phyloP scores from a whole-genome alignment of 2,888 invertebrate species.

The Melinaea marsaeus region DNA sequence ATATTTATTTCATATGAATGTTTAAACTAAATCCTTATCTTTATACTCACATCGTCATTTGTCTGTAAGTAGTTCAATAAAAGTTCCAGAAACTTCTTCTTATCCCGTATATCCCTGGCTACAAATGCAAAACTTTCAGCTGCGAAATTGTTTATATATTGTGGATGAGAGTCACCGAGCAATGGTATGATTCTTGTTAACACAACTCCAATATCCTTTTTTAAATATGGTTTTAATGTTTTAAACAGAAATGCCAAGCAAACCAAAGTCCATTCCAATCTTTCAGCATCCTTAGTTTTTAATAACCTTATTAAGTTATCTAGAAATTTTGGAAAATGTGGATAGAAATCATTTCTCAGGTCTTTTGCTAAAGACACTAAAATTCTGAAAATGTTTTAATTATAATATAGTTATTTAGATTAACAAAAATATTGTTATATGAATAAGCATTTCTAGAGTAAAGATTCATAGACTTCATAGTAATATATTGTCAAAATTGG shows the following conservation, averaged over 20 bases:
- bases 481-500: too few relatives aligned
- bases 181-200: conserved; percentile 85
- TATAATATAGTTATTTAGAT: conserved; percentile 9
- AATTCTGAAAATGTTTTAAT: conserved; percentile 76
- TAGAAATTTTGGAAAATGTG: conserved; percentile 88
- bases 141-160: conserved; percentile 94
- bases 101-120: conserved; percentile 91
- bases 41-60: conserved; percentile 81
- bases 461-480: too few relatives aligned
- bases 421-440: neutral
- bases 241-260: conserved; percentile 95
- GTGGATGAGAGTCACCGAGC: conserved; percentile 85
- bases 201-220: conserved; percentile 86
- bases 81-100: conserved; percentile 83
- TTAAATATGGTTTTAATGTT: conserved; percentile 88
- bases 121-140: conserved; percentile 98
- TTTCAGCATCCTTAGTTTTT: conserved; percentile 87
- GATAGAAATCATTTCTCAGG: conserved; percentile 91
- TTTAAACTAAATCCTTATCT: neutral
- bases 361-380: conserved; percentile 92
- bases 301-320: conserved; percentile 83
- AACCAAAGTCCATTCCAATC: conserved; percentile 90
- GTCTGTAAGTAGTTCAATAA: conserved; percentile 82
- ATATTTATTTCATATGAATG: neutral
- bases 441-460: too few relatives aligned